phyloP scores from a whole-genome alignment of 2,888 invertebrate genomes.

The Xylocampa areola region DNA sequence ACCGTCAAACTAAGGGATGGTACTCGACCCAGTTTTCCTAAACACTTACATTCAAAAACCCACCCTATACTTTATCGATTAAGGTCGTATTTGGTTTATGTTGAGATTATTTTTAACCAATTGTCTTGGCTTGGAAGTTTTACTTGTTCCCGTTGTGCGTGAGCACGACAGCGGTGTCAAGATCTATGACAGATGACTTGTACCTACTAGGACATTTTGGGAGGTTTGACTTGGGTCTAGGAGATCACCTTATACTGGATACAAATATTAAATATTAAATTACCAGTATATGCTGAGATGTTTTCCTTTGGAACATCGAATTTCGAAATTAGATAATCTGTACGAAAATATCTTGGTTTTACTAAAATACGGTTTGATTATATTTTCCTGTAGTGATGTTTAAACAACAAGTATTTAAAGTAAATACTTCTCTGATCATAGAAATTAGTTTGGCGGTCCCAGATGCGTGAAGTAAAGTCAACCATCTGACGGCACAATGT shows the following conservation, averaged over 20 bases:
- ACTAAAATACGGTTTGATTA: constrained; percentile 23
- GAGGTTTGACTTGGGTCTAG: constrained; percentile 15
- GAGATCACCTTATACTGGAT: constrained; percentile 17
- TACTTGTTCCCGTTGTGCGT: constrained; percentile 56
- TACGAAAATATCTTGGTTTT: constrained; percentile 37
- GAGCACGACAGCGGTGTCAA: constrained; percentile 53
- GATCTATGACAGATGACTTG: constrained; percentile 57
- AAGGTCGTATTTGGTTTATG: constrained; percentile 23
- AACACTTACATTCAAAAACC: constrained; percentile 2
- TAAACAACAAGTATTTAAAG: too few relatives aligned
- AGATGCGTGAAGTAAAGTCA: too few relatives aligned
- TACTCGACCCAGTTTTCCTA: constrained; percentile 45
- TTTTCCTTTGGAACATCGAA: constrained; percentile 24
- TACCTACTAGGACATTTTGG: constrained; percentile 40
- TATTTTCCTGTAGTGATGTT: constrained; percentile 32
- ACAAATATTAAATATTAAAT: neutral
- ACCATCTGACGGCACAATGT: too few relatives aligned
- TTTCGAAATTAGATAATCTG: constrained; percentile 37
- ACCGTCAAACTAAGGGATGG: constrained; percentile 42
- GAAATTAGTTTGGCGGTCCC: too few relatives aligned
- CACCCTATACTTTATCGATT: neutral
- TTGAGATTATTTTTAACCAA: constrained; percentile 52
- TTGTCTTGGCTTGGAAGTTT: constrained; percentile 55
- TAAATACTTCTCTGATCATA: too few relatives aligned
- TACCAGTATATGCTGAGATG: constrained; percentile 23